Evolutionary conservation across 92 coral and sea anemone genomes (phyloP), one percentile per base, ranked within the genome.

Genomic region (Virgularia gustaviana): DNA sequence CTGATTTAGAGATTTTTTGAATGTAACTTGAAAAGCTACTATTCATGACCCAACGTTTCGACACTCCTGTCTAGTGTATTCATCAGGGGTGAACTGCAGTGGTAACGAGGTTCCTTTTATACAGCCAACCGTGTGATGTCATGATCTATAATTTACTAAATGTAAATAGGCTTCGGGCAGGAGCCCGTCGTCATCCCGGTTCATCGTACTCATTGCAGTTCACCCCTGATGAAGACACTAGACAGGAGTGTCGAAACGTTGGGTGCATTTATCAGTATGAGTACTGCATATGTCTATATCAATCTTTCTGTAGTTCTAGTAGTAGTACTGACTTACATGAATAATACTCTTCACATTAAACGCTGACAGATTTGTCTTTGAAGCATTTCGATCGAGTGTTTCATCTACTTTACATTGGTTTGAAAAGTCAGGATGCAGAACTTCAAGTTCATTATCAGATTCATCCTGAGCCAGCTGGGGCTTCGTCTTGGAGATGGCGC

Each of bases 261-360:
- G 49, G 25, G 61, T 54, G 23, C n/a, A 30, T 9, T 54, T 8
- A 30, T 22, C 61, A 54, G 25, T n/a, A 54, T 8, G 23, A n/a
- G 25, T 9, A 54, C 10, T 20, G n/a, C 25, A 9, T 22, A n/a
- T 11, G 15, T 65, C 1, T 18, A 6, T 29, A 10, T 28, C n/a
- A 9, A 6, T 23, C 27, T 16, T 25, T 23, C 61, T 54, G 25
- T 8, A 30, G 11, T n/a, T n/a, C n/a, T n/a, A n/a, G n/a, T 15
- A 22, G 11, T 6, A 30, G 20, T 31, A 10, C 23, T 41, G 36
- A 72, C 97, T 84, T 77, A 91, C 97, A 64, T 89, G 97, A 45
- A 91, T 61, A 61, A 91, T 89, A 44, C 90, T 86, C 31, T 84
- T 91, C 13, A 91, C 97, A 57, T 91, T 92, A 15, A 80, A 68